Evolutionary conservation across 2,113 vertebrate genomes (phyloP).

Genomic region (Ivindomyrus marchei): DNA sequence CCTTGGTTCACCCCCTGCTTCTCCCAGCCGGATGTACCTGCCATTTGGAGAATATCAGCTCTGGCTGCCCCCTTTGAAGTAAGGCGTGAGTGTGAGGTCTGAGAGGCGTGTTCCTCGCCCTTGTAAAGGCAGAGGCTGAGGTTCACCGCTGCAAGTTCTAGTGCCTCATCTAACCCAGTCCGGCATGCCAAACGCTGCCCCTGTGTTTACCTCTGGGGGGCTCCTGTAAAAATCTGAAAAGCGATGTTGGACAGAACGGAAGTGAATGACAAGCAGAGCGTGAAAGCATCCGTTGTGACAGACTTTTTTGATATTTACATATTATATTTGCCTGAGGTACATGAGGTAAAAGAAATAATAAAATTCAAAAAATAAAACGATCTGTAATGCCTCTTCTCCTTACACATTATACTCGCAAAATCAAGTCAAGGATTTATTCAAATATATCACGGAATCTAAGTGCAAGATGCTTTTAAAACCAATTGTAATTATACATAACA

Average conservation of each 20-base stretch:
- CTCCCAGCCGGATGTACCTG: neutral
- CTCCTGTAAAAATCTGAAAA: neutral
- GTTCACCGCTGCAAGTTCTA: neutral
- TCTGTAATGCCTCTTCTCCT: neutral
- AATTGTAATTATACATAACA: neutral
- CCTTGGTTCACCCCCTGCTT: neutral
- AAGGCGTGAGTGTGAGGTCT: neutral
- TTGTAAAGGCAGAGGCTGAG: neutral
- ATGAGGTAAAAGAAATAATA: neutral
- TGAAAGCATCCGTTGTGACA: neutral
- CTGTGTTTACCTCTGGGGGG: neutral
- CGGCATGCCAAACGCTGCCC: neutral
- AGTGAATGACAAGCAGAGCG: neutral
- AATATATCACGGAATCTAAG: neutral
- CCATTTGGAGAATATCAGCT: neutral
- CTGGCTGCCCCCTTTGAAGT: neutral
- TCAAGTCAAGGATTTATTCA: neutral
- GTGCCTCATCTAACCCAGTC: neutral
- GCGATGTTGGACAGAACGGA: neutral
- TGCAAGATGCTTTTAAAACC: neutral
- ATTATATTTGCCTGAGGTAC: neutral
- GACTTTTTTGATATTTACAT: neutral
- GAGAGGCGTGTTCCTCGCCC: neutral
- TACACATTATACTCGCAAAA: neutral
- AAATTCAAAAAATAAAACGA: neutral